Conservation (phyloP, 2,113 vertebrate genomes). For the Vanacampus margaritifer region DNA sequence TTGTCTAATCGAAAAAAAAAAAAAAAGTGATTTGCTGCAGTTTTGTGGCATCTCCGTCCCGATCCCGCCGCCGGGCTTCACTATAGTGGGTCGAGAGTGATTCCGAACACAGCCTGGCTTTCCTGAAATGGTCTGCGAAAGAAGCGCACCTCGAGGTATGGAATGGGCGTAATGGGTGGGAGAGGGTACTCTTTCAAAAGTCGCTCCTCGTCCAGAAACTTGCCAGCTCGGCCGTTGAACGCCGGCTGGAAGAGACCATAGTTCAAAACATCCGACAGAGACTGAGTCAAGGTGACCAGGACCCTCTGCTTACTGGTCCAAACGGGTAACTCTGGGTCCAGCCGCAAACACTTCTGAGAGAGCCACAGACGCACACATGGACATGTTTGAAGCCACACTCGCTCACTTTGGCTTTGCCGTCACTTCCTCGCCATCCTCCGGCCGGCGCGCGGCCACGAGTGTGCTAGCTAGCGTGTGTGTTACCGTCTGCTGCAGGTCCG, state of each 20-base stretch:
- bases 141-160: constrained; percentile 65
- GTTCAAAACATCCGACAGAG: constrained; percentile 95
- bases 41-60: no score
- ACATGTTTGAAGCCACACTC: constrained; percentile 4
- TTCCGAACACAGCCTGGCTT: neutral
- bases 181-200: constrained; percentile 91
- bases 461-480: constrained; percentile 36
- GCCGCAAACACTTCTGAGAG: constrained; percentile 89
- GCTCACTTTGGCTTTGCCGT: neutral
- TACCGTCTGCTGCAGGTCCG: constrained; percentile 94
- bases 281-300: constrained; percentile 93
- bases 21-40: no score
- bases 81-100: neutral
- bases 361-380: constrained; percentile 44
- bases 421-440: neutral
- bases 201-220: constrained; percentile 96
- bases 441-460: neutral
- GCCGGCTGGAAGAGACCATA: constrained; percentile 98
- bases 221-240: constrained; percentile 91
- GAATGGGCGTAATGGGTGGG: constrained; percentile 86
- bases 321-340: constrained; percentile 89
- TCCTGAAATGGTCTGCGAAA: neutral
- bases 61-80: no score
- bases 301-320: constrained; percentile 95
- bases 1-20: no score